Evolutionary conservation across 2,797 vertebrate species (phyloP).

Genomic region (Florisuga fusca): DNA sequence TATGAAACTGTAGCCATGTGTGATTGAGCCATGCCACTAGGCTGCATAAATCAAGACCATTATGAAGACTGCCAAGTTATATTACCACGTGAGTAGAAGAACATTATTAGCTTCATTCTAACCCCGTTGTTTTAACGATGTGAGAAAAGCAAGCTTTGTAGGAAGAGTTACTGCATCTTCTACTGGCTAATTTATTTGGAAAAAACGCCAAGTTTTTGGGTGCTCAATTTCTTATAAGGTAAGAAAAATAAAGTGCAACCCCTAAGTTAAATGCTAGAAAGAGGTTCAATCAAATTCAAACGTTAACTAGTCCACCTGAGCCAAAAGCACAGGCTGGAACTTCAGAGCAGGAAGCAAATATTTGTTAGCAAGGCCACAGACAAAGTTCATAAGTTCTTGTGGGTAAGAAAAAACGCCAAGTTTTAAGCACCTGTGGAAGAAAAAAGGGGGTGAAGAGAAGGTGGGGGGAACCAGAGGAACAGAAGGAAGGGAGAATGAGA

Average conservation of each 20-base stretch:
- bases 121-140: not conserved
- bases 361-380: not conserved
- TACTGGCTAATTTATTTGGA: not conserved
- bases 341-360: not conserved
- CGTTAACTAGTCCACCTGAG: not conserved
- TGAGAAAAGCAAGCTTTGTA: not conserved
- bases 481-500: not conserved
- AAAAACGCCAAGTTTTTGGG: not conserved
- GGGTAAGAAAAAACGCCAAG: not conserved
- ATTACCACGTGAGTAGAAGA: not conserved
- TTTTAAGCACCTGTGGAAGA: not conserved
- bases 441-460: not conserved
- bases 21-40: slow-evolving; percentile 14
- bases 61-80: not conserved
- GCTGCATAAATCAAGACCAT: not conserved
- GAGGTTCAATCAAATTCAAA: not conserved
- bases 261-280: not conserved
- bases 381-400: not conserved
- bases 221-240: not conserved
- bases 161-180: not conserved
- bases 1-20: not conserved
- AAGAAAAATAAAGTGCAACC: not conserved
- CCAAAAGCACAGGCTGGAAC: not conserved
- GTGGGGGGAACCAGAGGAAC: not conserved
- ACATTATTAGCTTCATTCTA: not conserved